Conservation (phyloP, 2,797 vertebrate genomes). For the Tarsius wallacei region DNA sequence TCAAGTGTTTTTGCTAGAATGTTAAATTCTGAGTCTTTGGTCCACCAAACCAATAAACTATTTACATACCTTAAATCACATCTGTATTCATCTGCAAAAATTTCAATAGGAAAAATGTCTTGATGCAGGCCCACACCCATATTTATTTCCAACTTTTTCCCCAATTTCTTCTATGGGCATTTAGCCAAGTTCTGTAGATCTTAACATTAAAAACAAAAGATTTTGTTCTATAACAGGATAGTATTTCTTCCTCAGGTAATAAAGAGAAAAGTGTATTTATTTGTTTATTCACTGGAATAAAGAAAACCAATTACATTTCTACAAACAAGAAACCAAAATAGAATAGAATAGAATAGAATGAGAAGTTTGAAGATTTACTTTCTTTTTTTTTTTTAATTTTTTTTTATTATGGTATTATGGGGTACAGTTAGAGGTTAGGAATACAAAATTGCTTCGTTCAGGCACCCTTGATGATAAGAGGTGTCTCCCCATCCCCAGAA, state of each 20-base stretch:
- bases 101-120: fast-evolving
- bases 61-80: not conserved
- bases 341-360: not conserved
- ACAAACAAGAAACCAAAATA: not conserved
- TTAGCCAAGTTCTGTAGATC: not conserved
- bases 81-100: too few relatives aligned
- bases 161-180: not conserved
- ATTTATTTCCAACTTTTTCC: too few relatives aligned
- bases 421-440: too few relatives aligned
- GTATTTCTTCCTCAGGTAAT: not conserved
- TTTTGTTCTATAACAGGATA: not conserved
- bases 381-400: too few relatives aligned
- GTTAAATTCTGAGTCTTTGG: not conserved
- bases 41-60: too few relatives aligned
- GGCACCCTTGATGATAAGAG: too few relatives aligned
- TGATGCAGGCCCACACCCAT: not conserved
- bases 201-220: not conserved
- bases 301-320: not conserved
- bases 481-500: too few relatives aligned
- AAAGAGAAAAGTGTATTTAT: not conserved
- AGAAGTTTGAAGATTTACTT: not conserved
- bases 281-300: not conserved
- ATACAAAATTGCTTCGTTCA: too few relatives aligned
- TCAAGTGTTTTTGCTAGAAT: not conserved
- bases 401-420: too few relatives aligned